Evolutionary conservation across 2,888 invertebrate genomes (phyloP), one percentile per base, ranked within the genome.

Genomic region (Hypercompe scribonia): DNA sequence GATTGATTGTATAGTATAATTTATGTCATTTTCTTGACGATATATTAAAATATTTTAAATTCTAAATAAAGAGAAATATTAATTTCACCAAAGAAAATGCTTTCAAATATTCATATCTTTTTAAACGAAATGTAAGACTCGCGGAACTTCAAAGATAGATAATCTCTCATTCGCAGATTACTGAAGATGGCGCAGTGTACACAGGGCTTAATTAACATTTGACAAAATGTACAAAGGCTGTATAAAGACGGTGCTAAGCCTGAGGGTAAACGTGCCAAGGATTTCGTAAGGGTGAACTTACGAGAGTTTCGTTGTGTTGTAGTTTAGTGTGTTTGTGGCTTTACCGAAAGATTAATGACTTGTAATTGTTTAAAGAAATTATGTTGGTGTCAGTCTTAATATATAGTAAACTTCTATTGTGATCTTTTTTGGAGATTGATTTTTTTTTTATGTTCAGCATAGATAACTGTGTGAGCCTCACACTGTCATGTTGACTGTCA

Each of bases 151-250:
- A 84, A 84, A 85, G 86, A 79, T 84, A 79, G 77, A 68, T 73
- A 65, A 68, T 54, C 75, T 65, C 66, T 80, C 75, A 77, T 78
- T 78, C 65, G 65, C 75, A 81, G 86, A 82, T 82, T 81, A 83
- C 70, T 21, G 21, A 39, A 74, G 73, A 61, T 69, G 34, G 68
- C 34, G 70, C 71, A 73, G 63, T 75, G 75, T 77, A 83, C 79
- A 84, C 82, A 81, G 80, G 81, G 82, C 79, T 86, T 84, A 87
- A 83, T 83, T 85, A 84, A 81, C 79, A 78, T 87, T 89, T 89
- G 90, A 91, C 90, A 90, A 90, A 88, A 85, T 86, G 81, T 84
- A 85, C 89, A 85, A 86, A 88, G 87, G 81, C 78, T 72, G 73
- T 69, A n/a, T 42, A 82, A 82, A 84, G 84, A 72, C 76, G 74